These are phyloP conservation scores for Rhizomys pruinosus DNA, from an alignment of 2,113 vertebrate genomes.

Conservation along the genomic window DNA sequence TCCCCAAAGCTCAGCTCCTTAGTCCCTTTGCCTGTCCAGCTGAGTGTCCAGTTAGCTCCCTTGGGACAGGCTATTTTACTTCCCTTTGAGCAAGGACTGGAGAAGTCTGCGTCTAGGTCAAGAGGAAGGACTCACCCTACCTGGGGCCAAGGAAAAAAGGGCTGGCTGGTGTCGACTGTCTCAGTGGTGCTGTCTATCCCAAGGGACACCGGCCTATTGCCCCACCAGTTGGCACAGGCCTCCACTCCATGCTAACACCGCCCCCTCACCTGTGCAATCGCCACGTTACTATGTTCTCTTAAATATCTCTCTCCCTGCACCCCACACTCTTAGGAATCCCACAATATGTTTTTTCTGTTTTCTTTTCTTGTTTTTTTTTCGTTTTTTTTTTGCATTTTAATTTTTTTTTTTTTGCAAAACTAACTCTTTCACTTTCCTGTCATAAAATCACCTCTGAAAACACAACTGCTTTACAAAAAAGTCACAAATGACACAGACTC, in stretches of 20 bases:
- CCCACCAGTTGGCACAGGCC: slow-evolving; percentile 24
- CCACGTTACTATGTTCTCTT: slow-evolving; percentile 86
- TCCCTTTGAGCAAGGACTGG: not conserved
- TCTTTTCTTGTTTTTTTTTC: slow-evolving; percentile 49
- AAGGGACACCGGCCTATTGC: not conserved
- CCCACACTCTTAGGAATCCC: slow-evolving; percentile 84
- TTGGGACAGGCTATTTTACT: not conserved
- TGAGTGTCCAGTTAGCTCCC: not conserved
- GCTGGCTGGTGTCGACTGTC: too few species aligned
- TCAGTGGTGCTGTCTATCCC: not conserved
- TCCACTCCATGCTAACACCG: slow-evolving; percentile 72
- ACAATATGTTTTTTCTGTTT: slow-evolving; percentile 68
- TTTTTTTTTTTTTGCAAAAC: slow-evolving; percentile 89
- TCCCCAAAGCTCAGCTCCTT: not conserved
- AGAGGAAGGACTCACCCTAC: not conserved
- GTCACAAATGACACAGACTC: slow-evolving; percentile 87
- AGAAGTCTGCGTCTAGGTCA: not conserved
- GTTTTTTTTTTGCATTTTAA: slow-evolving; percentile 57
- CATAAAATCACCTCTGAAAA: slow-evolving; percentile 92
- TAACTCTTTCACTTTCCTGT: slow-evolving; percentile 89
- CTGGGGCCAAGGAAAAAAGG: not conserved
- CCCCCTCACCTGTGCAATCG: slow-evolving; percentile 89
- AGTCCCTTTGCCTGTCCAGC: not conserved
- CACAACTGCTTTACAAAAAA: slow-evolving; percentile 87
- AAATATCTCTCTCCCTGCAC: slow-evolving; percentile 85